Evolutionary conservation across 1,140 invertebrate species (phyloP), one percentile per base, ranked within the genome.

Genomic region (Plectus sambesii): DNA sequence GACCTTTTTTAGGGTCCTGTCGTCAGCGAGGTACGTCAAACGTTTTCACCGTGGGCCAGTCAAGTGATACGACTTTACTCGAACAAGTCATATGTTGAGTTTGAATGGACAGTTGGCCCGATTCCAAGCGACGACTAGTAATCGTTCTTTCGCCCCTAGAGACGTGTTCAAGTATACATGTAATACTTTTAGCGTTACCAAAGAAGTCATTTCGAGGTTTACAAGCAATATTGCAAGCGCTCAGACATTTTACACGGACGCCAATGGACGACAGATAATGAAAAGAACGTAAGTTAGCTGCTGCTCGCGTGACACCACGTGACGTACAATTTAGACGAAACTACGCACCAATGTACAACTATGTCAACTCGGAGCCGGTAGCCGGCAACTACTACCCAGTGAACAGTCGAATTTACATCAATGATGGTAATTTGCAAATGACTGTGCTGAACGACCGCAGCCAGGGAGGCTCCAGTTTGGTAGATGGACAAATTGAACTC

Each of bases 331-430:
- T 56, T 6, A 54, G 51, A 26, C 68, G 79, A 39, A 76, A 90
- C 63, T 77, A 77, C 45, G 70, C 87, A 23, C 80, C 82, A 2
- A 82, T 82, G 2, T 93, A 80, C 81, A 73, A 70, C 3, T 62
- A 78, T 19, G 71, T 72, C 41, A 64, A 75, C 43, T 69, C 69
- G 9, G 79, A 81, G 67, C 74, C 74, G 5, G 71, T 85, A 1
- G 71, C 84, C 35, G 82, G 81, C 1, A 94, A 94, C 70, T 93
- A 92, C 69, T 93, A 87, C 70, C 89, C 89, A 0, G 77, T 94
- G 0, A 88, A 85, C n/a, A 81, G 82, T 5, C 78, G 82, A 49
- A 86, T 92, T 17, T 73, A 77, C 2, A 67, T 87, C 1, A 73
- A 74, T 26, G 80, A 80, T 37, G 46, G 49, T 4, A n/a, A 20